Evolutionary conservation across 2,888 invertebrate species (phyloP).

Genomic region (Argyresthia goedartella): DNA sequence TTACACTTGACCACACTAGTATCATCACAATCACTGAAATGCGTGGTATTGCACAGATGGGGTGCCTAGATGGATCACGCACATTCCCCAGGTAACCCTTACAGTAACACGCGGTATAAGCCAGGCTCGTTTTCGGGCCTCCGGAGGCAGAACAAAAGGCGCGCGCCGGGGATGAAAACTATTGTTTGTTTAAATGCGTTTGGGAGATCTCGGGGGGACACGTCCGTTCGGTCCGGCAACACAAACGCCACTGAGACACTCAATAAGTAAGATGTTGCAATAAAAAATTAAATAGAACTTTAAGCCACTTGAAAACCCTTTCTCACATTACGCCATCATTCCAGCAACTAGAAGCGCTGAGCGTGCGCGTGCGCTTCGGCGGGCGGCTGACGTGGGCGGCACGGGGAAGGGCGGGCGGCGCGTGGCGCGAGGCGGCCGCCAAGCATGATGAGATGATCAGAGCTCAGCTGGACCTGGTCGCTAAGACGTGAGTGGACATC

Average conservation of each 20-base stretch:
- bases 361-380: constrained; percentile 27
- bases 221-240: too few relatives aligned
- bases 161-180: too few relatives aligned
- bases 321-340: not conserved
- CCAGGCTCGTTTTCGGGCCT: not conserved
- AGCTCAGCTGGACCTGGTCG: constrained; percentile 36
- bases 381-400: constrained; percentile 46
- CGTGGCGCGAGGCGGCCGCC: constrained; percentile 26
- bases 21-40: too few relatives aligned
- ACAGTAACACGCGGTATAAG: not conserved
- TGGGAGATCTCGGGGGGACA: too few relatives aligned
- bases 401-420: constrained; percentile 19
- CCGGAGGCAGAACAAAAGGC: not conserved
- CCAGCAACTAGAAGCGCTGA: constrained; percentile 42
- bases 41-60: too few relatives aligned
- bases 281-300: not conserved
- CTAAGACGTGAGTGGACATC: constrained; percentile 28
- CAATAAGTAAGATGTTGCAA: not conserved
- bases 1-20: too few relatives aligned
- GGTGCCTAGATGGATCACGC: too few relatives aligned
- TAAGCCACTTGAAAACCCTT: not conserved
- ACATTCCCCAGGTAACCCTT: too few relatives aligned
- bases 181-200: too few relatives aligned
- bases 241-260: too few relatives aligned
- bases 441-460: constrained; percentile 45